Base-by-base conservation (phyloP, 2,888 invertebrate genomes). In the Ischnura elegans region DNA sequence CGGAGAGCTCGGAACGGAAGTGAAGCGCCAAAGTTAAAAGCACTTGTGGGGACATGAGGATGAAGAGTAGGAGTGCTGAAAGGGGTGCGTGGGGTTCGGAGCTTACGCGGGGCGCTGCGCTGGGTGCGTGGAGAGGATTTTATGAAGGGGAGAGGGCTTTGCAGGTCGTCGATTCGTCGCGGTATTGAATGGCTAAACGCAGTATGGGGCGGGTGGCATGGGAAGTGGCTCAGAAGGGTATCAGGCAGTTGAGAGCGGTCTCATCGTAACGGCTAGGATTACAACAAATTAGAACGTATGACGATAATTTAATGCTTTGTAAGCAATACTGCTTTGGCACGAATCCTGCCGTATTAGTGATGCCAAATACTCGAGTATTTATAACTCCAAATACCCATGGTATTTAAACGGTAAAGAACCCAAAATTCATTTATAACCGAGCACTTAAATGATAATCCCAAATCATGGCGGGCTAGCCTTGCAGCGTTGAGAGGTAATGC, bases 1-100 rank as follows among this genome's bases (percentile, higher is more conserved):
- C 29, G 8, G 87, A 87, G 87, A 25, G 87, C 55, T 25, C 8
- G 51, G 51, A 87, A 87, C 87, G 51, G 51, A 47, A 45, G 61
- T 61, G 90, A 13, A 90, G 36, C 76, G 76, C 76, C 76, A 36
- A n/a, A n/a, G 76, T 10, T 76, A 76, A 76, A 29, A 76, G 36
- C 76, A 36, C 29, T 76, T 76, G 76, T 36, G 36, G 36, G 29
- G 6, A n/a, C n/a, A n/a, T n/a, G n/a, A n/a, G n/a, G n/a, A n/a
- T n/a, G n/a, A n/a, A 36, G 36, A 76, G 76, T 10, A 36, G 29
- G 13, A 13, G 2, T 19, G 13, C 5, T 2, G 66, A 29, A 66
- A n/a, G 66, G 66, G 66, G n/a, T 66, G 66, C 66, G 29, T 66
- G 66, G 66, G 66, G 13, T 6, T 6, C 19, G n/a, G n/a, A 29